Percentiles rank a stretch among this genome's conserved stretches.
These are phyloP conservation scores for Nematostella vectensis DNA, from an alignment of 92 coral and sea anemone species.

Conservation along the genomic window DNA sequence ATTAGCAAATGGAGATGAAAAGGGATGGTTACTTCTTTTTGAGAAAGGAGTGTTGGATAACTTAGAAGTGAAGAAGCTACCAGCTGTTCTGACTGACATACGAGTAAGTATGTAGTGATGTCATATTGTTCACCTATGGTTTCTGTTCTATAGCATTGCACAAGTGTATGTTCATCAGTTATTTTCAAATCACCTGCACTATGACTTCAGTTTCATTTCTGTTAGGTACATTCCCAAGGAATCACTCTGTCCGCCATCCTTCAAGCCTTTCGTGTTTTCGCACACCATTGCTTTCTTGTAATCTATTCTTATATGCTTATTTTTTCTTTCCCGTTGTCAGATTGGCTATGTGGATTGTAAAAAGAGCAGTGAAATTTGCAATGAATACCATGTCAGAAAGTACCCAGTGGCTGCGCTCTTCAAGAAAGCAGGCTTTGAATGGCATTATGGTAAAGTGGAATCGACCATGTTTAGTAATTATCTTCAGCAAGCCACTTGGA, in stretches of 20 bases:
- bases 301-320: too few relatives aligned
- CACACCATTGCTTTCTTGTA: too few relatives aligned
- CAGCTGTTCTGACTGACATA: conserved; percentile 71
- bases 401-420: conserved; percentile 77
- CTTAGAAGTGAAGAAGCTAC: conserved; percentile 85
- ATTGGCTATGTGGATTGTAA: conserved; percentile 95
- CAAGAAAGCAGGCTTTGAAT: conserved; percentile 74
- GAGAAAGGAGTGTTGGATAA: conserved; percentile 61
- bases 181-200: too few relatives aligned
- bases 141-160: too few relatives aligned
- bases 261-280: too few relatives aligned
- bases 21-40: conserved; percentile 86
- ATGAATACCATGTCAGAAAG: conserved; percentile 60
- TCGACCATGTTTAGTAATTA: neutral
- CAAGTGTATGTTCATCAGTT: too few relatives aligned
- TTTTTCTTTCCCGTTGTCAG: too few relatives aligned
- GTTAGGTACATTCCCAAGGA: too few relatives aligned
- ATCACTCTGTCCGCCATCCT: too few relatives aligned
- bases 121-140: too few relatives aligned
- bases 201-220: too few relatives aligned
- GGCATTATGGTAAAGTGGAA: conserved; percentile 97
- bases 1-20: conserved; percentile 29
- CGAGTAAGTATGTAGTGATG: conserved; percentile 60
- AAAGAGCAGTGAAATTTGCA: conserved; percentile 44
- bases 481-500: neutral